Base-by-base conservation (phyloP, 2,113 vertebrate genomes). In the Delphinus delphis region DNA sequence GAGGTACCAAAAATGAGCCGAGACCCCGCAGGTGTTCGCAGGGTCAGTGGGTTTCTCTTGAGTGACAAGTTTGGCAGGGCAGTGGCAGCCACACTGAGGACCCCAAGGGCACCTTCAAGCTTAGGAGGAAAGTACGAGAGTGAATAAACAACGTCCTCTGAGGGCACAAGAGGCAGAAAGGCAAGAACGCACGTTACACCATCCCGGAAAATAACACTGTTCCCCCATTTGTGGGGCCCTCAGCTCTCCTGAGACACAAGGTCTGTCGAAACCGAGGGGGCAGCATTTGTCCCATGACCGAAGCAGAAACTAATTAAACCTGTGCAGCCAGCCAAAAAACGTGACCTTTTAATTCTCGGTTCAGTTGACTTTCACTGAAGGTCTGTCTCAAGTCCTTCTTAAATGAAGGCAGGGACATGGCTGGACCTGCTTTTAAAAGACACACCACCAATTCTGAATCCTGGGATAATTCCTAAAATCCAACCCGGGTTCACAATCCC, bases 121-220 rank as follows among this genome's bases (percentile, higher is more conserved):
- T 44, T 65, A 3, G 17, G n/a, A 80, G 50, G n/a, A n/a, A 76
- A 90, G 70, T 2, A 11, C 2, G 0, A 12, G 20, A 20, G 58
- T 0, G 4, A 44, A 28, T 1, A 17, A 6, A 10, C 8, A 3
- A 6, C 0, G 8, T 8, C 50, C 23, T 44, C 41, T 28, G 4
- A 8, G 68, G 63, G 62, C 71, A 25, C 6, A 1, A 12, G 62
- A 50, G 47, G 25, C 28, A n/a, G 68, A 41, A 25, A 3, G 25
- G 67, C 12, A 3, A 9, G 26, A 7, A 1, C 0, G 2, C 5
- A 6, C 0, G 0, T 2, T 67, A 17, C 0, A 0, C 73, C 13
- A 0, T 15, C 73, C 58, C 0, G 1, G 12, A 31, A 21, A 65
- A 4, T 3, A 67, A 74, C 41, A 25, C 33, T 1, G 14, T 4